Percentiles rank a stretch among this genome's conserved stretches.
These are phyloP conservation scores for Staurois parvus DNA, from an alignment of 2,797 vertebrate genomes.

Conservation along the genomic window DNA sequence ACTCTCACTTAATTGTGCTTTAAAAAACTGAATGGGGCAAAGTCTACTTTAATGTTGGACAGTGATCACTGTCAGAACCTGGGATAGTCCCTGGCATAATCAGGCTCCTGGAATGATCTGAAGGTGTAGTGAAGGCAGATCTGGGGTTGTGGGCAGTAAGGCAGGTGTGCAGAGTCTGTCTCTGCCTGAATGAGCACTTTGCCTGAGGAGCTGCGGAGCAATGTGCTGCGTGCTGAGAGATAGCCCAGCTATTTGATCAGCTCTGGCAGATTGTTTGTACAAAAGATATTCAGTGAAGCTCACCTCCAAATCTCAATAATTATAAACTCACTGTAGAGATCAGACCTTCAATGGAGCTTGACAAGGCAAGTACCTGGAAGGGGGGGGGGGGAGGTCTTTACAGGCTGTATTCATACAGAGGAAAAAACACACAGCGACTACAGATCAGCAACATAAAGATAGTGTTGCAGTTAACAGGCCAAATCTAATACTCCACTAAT, in stretches of 20 bases:
- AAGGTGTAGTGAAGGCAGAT: too few species aligned
- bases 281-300: constrained; percentile 11
- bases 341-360: constrained; percentile 59
- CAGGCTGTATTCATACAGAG: not conserved
- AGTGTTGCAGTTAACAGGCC: constrained; percentile 8
- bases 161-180: constrained; percentile 22
- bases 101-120: not conserved
- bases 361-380: constrained; percentile 39
- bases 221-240: not conserved
- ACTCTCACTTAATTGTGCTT: too few species aligned
- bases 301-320: constrained; percentile 15
- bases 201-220: constrained; percentile 25
- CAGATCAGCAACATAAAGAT: constrained; percentile 3
- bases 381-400: constrained; percentile 13
- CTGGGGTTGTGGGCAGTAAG: not conserved
- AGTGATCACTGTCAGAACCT: too few species aligned
- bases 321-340: constrained; percentile 23
- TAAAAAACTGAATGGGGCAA: too few species aligned
- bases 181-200: not conserved
- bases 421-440: not conserved
- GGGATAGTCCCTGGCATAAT: too few species aligned
- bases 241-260: constrained; percentile 16
- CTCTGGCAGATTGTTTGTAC: constrained; percentile 12
- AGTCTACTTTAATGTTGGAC: too few species aligned
- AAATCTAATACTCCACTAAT: not conserved